A percentile compares a stretch with the other conserved stretches of the same genome.
Conservation (phyloP, 2,888 invertebrate genomes). For the Gibbula magus region DNA sequence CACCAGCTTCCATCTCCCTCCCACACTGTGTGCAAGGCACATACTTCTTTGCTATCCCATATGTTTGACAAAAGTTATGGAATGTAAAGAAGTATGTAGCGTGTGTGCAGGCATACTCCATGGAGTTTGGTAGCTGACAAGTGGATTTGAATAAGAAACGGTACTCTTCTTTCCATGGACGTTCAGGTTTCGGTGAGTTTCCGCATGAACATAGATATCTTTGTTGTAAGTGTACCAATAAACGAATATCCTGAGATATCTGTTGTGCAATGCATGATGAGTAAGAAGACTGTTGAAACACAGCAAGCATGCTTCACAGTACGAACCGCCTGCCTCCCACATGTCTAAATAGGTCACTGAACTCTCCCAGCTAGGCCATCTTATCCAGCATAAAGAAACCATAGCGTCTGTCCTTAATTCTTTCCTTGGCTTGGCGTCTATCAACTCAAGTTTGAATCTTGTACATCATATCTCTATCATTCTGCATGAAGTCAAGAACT, state of each 20-base stretch:
- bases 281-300: neutral
- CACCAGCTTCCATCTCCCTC: neutral
- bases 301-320: neutral
- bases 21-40: conserved; percentile 81
- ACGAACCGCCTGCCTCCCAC: neutral
- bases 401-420: too few relatives aligned
- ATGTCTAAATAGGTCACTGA: conserved; percentile 15
- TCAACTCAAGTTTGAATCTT: too few relatives aligned
- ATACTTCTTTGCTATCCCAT: conserved; percentile 97
- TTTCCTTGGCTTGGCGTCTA: too few relatives aligned
- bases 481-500: too few relatives aligned
- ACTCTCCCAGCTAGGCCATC: neutral
- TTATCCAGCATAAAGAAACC: neutral
- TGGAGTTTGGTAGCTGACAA: neutral
- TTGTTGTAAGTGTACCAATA: too few relatives aligned
- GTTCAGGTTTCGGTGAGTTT: neutral
- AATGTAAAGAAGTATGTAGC: conserved; percentile 93
- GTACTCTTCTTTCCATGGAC: neutral
- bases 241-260: too few relatives aligned
- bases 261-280: too few relatives aligned
- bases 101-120: conserved; percentile 47
- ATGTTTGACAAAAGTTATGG: conserved; percentile 85
- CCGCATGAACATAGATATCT: neutral
- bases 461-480: too few relatives aligned
- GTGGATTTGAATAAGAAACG: neutral